Evolutionary conservation across 2,888 invertebrate genomes (phyloP), one percentile per base, ranked within the genome.

Genomic region (Synergus gifuensis): DNA sequence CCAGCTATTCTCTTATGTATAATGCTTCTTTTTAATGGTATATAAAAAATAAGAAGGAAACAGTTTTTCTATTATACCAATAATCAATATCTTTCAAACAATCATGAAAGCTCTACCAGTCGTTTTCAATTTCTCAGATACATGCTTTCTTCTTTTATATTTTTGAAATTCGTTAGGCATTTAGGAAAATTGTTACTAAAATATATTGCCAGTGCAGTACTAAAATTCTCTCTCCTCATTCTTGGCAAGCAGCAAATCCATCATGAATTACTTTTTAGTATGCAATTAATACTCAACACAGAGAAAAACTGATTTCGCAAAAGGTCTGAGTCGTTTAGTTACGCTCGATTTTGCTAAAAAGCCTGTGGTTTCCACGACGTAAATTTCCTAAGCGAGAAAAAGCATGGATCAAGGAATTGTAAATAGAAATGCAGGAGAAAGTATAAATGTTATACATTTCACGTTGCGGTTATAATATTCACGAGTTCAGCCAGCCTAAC

Each of bases 391-490:
- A n/a, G n/a, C n/a, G 18, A 66, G 42, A 42, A 9, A 66, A 66
- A 66, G 42, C 3, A 66, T 42, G 42, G 42, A 42, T 66, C n/a
- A 11, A n/a, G 42, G 40, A 66, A 66, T 42, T 36, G 64, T 18
- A 66, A 42, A 66, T 66, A 66, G 64, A 66, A 66, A 66, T 66
- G 18, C n/a, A 40, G 18, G 64, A 66, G 64, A 66, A 66, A 66
- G 64, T 66, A 66, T n/a, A 42, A n/a, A 42, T 42, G 64, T 42
- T 66, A 66, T 42, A 64, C 42, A 66, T 66, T 66, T 66, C 16
- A 66, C 42, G 64, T n/a, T 66, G 64, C n/a, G 64, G 42, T 63
- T 63, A 42, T 18, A 66, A 40, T 66, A 66, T 42, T 42, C 18
- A 36, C 64, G 63, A 66, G 64, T 18, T 9, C 16, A 66, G 64